phyloP scores from a whole-genome alignment of 2,888 invertebrate species.

The Biston stratarius region DNA sequence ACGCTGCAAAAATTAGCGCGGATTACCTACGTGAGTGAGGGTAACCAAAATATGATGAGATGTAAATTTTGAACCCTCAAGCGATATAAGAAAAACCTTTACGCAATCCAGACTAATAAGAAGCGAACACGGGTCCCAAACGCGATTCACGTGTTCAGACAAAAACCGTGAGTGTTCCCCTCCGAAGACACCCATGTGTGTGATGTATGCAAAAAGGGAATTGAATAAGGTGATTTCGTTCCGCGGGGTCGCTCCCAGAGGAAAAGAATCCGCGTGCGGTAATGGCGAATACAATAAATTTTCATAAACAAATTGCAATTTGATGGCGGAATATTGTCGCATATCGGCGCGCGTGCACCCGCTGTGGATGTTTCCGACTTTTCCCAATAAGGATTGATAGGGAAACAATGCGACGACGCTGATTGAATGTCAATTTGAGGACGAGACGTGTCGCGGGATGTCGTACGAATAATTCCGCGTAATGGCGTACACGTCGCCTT shows the following conservation, averaged over 20 bases:
- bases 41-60: slow-evolving; percentile 42
- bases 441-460: slow-evolving; percentile 56
- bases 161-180: slow-evolving; percentile 77
- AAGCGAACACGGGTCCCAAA: slow-evolving; percentile 81
- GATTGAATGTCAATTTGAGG: slow-evolving; percentile 85
- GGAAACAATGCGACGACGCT: slow-evolving; percentile 84
- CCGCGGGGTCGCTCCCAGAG: slow-evolving; percentile 81
- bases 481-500: slow-evolving; percentile 76
- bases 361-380: slow-evolving; percentile 43
- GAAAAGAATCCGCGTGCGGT: slow-evolving; percentile 82
- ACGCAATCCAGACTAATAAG: slow-evolving; percentile 83
- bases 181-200: slow-evolving; percentile 74
- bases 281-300: slow-evolving; percentile 87
- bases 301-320: slow-evolving; percentile 87
- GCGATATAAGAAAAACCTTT: slow-evolving; percentile 77
- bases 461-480: slow-evolving; percentile 72
- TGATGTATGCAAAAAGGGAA: slow-evolving; percentile 87
- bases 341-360: slow-evolving; percentile 78
- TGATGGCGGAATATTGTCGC: slow-evolving; percentile 81
- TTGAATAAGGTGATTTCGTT: slow-evolving; percentile 86
- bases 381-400: slow-evolving; percentile 85
- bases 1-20: slow-evolving; percentile 34
- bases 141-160: slow-evolving; percentile 85
- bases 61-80: slow-evolving; percentile 49
- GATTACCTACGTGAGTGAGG: slow-evolving; percentile 18